Percentiles rank a stretch among this genome's conserved stretches.
These are phyloP conservation scores for Pharmacophagus antenor DNA, from an alignment of 2,888 invertebrate species.

Conservation along the genomic window DNA sequence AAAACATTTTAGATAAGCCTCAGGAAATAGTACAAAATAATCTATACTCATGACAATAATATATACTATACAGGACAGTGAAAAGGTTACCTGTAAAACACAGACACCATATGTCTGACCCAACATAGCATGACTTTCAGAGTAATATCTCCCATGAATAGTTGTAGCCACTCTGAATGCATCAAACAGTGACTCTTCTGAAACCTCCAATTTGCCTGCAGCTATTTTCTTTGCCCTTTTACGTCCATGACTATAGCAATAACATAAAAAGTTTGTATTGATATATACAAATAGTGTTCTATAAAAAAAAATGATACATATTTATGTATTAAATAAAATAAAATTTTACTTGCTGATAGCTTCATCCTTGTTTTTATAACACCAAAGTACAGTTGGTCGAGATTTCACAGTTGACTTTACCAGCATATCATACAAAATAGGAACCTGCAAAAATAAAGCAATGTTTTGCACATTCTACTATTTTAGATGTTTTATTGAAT, in stretches of 20 bases:
- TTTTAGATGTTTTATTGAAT: not conserved
- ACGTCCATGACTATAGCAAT: constrained; percentile 87
- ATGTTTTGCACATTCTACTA: constrained; percentile 1
- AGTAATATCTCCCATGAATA: constrained; percentile 98
- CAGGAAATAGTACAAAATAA: not conserved
- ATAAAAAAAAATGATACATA: no score
- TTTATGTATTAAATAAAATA: not conserved
- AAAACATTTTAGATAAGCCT: no score
- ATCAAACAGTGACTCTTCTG: constrained; percentile 98
- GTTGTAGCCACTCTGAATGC: constrained; percentile 97
- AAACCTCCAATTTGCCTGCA: constrained; percentile 91
- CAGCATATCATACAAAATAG: constrained; percentile 98
- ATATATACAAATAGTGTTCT: no score
- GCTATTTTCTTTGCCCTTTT: constrained; percentile 96
- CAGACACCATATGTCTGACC: constrained; percentile 98
- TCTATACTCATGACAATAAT: not conserved
- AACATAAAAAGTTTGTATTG: constrained; percentile 1
- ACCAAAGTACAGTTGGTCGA: constrained; percentile 97
- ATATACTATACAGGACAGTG: not conserved
- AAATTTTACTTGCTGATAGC: constrained; percentile 88
- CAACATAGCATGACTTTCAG: constrained; percentile 97
- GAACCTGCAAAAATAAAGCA: constrained; percentile 83
- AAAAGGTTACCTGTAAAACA: constrained; percentile 87
- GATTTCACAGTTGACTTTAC: constrained; percentile 96
- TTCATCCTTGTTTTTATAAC: constrained; percentile 96